Base-by-base conservation (phyloP, 2,888 invertebrate species). In the Eristalinus aeneus region DNA sequence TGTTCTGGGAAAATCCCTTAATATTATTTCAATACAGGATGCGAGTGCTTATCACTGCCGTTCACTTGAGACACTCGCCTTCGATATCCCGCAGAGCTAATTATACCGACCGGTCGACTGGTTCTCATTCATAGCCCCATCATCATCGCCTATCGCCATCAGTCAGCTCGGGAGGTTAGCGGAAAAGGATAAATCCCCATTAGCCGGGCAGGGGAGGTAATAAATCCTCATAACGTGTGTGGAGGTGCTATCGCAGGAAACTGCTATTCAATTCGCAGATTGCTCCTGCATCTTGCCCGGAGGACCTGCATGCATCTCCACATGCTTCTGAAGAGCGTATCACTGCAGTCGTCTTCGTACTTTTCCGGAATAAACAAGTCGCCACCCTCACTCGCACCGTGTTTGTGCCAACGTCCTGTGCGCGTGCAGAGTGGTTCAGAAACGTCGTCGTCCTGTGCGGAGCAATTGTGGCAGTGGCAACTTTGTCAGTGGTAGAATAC, bases 191-290 rank as follows among this genome's bases (percentile, higher is more conserved):
- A 74, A 54, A 74, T 58, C 74, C 22, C 68, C 54, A 56, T 79
- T 64, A 71, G 46, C 82, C 54, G 20, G 68, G 9, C 56, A 64
- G 36, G 72, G 36, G 2, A 60, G 31, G 65, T 60, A 61, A 84
- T 79, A 84, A 84, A 84, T 84, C 75, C 72, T 58, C 56, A 61
- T 46, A 78, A 83, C 78, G 53, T 78, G 78, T 74, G 78, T 34
- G 34, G 54, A 61, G 65, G 67, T 39, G 68, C 58, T 71, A 65
- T 64, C 53, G 31, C 56, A 56, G 71, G 64, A 69, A 69, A 54
- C 74, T 73, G 60, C 11, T 64, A 75, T 72, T 79, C 75, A 80
- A 79, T 79, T 84, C 65, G 72, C 74, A 65, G 73, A 64, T 74
- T 67, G 72, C 64, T 46, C 58, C 63, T 58, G 32, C 34, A 56